phyloP scores from a whole-genome alignment of 1,140 invertebrate genomes.

The Paramacrobiotus metropolitanus region DNA sequence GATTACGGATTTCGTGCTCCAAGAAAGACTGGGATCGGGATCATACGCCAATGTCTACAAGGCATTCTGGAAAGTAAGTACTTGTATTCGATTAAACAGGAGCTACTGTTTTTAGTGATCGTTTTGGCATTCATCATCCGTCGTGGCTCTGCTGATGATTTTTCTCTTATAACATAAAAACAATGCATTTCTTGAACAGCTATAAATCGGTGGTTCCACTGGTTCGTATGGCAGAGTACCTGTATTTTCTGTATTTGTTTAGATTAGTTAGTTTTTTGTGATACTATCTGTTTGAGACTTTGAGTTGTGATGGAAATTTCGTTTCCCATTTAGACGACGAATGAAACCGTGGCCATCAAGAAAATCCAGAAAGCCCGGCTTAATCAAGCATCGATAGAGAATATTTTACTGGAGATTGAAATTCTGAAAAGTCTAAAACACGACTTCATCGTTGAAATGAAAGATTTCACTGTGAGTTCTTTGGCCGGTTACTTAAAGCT shows the following conservation, averaged over 20 bases:
- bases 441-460: conserved; percentile 55
- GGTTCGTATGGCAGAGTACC: too few relatives aligned
- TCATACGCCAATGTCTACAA: conserved; percentile 66
- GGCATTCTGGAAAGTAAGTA: conserved; percentile 45
- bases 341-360: conserved; percentile 53
- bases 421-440: conserved; percentile 57
- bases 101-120: neutral
- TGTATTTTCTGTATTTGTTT: too few relatives aligned
- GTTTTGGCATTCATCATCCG: too few relatives aligned
- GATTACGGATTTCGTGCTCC: conserved; percentile 15
- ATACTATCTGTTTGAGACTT: too few relatives aligned
- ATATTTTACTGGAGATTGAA: conserved; percentile 59
- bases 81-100: neutral
- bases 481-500: neutral
- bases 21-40: conserved; percentile 56
- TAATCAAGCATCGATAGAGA: conserved; percentile 48
- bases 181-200: too few relatives aligned
- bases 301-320: too few relatives aligned
- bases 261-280: too few relatives aligned
- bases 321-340: conserved; percentile 27
- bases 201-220: too few relatives aligned
- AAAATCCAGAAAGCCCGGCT: conserved; percentile 47
- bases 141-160: too few relatives aligned
- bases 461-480: conserved; percentile 38
- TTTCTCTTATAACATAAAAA: too few relatives aligned